phyloP scores from a whole-genome alignment of 2,888 invertebrate genomes.

The Pachymerium ferrugineum region DNA sequence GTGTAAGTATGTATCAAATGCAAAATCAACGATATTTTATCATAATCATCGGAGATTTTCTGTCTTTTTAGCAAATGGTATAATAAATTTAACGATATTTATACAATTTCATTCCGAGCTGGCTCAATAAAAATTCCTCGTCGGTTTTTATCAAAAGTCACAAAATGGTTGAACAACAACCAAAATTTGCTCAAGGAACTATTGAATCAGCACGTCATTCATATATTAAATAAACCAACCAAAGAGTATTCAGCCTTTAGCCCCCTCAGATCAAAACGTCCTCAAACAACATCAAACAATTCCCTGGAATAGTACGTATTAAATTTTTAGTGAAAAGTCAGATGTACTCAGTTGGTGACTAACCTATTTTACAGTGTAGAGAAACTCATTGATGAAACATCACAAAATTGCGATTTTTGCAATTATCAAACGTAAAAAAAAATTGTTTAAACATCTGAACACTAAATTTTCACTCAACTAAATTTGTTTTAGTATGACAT shows the following conservation, averaged over 20 bases:
- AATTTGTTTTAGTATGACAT: constrained; percentile 42
- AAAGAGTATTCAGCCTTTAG: constrained; percentile 32
- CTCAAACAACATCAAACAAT: constrained; percentile 25
- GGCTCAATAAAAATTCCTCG: constrained; percentile 31
- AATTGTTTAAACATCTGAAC: background rate
- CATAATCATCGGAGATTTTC: background rate
- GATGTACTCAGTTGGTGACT: background rate
- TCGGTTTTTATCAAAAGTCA: constrained; percentile 23
- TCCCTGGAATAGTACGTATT: constrained; percentile 17
- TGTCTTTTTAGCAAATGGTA: constrained; percentile 16
- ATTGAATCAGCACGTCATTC: constrained; percentile 31
- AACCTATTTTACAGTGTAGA: constrained; percentile 39
- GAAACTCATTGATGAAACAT: constrained; percentile 41
- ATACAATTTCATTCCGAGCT: constrained; percentile 20
- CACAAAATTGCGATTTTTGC: constrained; percentile 47
- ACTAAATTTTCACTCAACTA: background rate
- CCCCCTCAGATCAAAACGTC: constrained; percentile 33
- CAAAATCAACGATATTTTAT: background rate
- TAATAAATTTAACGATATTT: constrained; percentile 25
- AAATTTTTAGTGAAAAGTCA: background rate
- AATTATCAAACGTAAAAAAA: constrained; percentile 40
- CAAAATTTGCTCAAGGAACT: constrained; percentile 16
- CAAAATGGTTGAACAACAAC: constrained; percentile 32
- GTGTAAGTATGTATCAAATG: background rate
- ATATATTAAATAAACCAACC: constrained; percentile 33